Percentiles rank a stretch among this genome's conserved stretches.
phyloP scores from a whole-genome alignment of 2,113 vertebrate species.

The Arizona elegans region DNA sequence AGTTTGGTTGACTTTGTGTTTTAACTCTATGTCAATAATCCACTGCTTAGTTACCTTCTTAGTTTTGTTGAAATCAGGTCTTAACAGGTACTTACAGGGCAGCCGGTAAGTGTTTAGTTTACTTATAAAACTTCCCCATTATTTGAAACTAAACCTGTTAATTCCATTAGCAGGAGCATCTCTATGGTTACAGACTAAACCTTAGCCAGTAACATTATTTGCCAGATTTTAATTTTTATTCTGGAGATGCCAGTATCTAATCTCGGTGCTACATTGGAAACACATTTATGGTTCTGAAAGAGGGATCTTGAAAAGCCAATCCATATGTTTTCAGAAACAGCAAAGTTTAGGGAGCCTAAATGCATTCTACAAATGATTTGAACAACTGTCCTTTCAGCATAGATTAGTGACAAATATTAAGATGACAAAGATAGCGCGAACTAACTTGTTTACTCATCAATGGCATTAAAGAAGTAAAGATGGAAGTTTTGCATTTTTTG shows the following conservation, averaged over 20 bases:
- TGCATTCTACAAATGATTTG: background rate
- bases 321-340: background rate
- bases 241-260: background rate
- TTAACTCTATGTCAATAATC: background rate
- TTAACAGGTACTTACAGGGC: background rate
- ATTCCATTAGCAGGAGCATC: background rate
- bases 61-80: background rate
- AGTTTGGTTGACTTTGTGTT: background rate
- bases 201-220: background rate
- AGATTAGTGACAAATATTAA: background rate
- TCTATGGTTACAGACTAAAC: background rate
- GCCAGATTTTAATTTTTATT: background rate
- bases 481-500: background rate
- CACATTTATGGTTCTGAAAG: background rate
- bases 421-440: background rate
- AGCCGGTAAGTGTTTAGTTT: background rate
- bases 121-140: background rate
- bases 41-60: background rate
- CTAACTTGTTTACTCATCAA: background rate
- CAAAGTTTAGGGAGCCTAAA: background rate
- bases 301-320: background rate
- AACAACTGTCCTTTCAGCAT: background rate
- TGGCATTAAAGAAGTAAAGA: background rate
- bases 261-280: background rate
- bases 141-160: background rate